A percentile compares a stretch with the other conserved stretches of the same genome.
These are phyloP conservation scores for Chaenodraco wilsoni DNA, from an alignment of 2,797 vertebrate species.

Conservation along the genomic window DNA sequence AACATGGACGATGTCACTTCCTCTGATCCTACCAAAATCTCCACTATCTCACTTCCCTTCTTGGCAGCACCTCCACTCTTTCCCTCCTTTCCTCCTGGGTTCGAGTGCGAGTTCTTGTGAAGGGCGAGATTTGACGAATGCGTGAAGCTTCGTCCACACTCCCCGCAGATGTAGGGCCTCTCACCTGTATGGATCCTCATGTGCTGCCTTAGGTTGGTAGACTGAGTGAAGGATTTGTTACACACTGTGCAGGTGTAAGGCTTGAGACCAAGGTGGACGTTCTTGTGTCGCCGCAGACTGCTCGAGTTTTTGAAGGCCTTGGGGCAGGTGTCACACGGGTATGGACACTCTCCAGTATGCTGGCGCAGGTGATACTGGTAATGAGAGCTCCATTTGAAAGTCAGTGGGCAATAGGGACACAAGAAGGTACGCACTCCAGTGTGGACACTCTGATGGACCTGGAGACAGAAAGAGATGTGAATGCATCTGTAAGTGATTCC, in stretches of 20 bases:
- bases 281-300: conserved; percentile 92
- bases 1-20: conserved; percentile 82
- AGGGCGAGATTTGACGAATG: conserved; percentile 92
- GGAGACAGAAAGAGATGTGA: conserved; percentile 15
- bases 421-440: conserved; percentile 92
- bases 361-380: conserved; percentile 95
- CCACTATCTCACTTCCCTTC: conserved; percentile 62
- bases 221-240: conserved; percentile 92
- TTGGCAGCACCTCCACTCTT: conserved; percentile 55
- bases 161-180: conserved; percentile 89
- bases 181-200: conserved; percentile 93
- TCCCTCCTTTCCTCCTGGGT: conserved; percentile 70
- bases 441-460: conserved; percentile 92
- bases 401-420: conserved; percentile 91
- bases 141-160: conserved; percentile 92
- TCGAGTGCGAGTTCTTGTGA: conserved; percentile 84
- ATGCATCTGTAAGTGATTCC: background rate
- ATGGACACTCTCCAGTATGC: conserved; percentile 94
- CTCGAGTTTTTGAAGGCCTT: conserved; percentile 97
- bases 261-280: conserved; percentile 91
- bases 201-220: conserved; percentile 93
- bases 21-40: conserved; percentile 74
- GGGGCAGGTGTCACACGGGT: conserved; percentile 90
- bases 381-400: conserved; percentile 95
- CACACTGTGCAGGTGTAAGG: conserved; percentile 90